Percentiles rank a stretch among this genome's conserved stretches.
Evolutionary conservation across 2,113 vertebrate species (phyloP).

Genomic region (Mastomys coucha): DNA sequence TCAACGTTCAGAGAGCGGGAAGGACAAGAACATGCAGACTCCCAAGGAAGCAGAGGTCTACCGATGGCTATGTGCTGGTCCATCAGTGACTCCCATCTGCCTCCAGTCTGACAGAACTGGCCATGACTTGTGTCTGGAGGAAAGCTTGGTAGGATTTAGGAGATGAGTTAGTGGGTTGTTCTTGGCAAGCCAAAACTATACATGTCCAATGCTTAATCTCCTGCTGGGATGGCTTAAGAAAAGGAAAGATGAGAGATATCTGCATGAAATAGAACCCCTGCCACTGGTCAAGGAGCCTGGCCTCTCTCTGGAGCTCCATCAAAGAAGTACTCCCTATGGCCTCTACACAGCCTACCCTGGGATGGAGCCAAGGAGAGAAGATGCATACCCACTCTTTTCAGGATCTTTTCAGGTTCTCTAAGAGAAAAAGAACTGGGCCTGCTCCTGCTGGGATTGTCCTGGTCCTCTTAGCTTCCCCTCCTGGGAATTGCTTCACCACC

Average conservation of each 20-base stretch:
- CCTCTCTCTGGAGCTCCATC: slow-evolving; percentile 69
- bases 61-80: neutral
- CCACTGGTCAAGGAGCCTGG: slow-evolving; percentile 63
- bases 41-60: neutral
- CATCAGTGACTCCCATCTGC: slow-evolving; percentile 19
- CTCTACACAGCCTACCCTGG: neutral
- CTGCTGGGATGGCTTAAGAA: slow-evolving; percentile 64
- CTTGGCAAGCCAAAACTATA: slow-evolving; percentile 67
- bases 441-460: neutral
- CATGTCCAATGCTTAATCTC: slow-evolving; percentile 65
- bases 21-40: slow-evolving; percentile 13
- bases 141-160: slow-evolving; percentile 61
- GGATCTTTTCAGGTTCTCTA: neutral
- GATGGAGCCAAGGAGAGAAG: slow-evolving; percentile 28
- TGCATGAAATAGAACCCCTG: slow-evolving; percentile 62
- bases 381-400: neutral
- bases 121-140: slow-evolving; percentile 47
- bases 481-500: neutral
- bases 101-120: neutral
- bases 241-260: slow-evolving; percentile 56
- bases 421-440: neutral
- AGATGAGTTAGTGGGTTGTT: slow-evolving; percentile 69
- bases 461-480: neutral
- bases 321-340: slow-evolving; percentile 63
- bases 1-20: slow-evolving; percentile 66